Conservation (phyloP, 1,140 invertebrate species). For the Bombus balteatus region DNA sequence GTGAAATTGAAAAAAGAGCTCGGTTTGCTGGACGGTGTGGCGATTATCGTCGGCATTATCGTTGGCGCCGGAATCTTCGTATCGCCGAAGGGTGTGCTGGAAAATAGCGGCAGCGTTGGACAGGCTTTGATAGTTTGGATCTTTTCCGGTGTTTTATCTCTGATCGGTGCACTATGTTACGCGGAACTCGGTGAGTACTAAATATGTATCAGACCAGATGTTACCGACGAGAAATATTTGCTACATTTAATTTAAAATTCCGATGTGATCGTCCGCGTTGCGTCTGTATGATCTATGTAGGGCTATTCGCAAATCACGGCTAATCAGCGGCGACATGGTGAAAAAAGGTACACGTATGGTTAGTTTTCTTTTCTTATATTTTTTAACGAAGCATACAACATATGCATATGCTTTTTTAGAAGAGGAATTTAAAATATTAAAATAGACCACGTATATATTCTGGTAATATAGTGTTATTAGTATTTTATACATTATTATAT, state of each 20-base stretch:
- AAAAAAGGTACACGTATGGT: too few relatives aligned
- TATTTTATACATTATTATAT: too few relatives aligned
- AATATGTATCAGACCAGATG: too few relatives aligned
- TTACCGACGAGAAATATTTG: not conserved
- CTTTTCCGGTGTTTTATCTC: slow-evolving; percentile 92
- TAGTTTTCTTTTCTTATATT: too few relatives aligned
- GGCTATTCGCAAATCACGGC: not conserved
- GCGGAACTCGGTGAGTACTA: slow-evolving; percentile 91
- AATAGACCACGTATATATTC: too few relatives aligned
- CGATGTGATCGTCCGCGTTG: not conserved
- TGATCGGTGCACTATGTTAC: slow-evolving; percentile 96
- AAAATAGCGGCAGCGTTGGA: slow-evolving; percentile 93
- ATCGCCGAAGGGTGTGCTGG: slow-evolving; percentile 96
- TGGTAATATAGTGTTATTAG: too few relatives aligned
- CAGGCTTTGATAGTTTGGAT: slow-evolving; percentile 95
- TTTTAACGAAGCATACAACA: too few relatives aligned
- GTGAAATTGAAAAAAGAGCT: slow-evolving; percentile 91
- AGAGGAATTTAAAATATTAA: too few relatives aligned
- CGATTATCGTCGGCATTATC: slow-evolving; percentile 94
- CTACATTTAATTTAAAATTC: not conserved
- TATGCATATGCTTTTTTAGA: too few relatives aligned
- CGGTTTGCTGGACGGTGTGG: slow-evolving; percentile 92
- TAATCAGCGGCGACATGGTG: too few relatives aligned
- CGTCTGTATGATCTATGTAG: not conserved
- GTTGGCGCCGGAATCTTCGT: slow-evolving; percentile 97